phyloP scores from a whole-genome alignment of 2,113 vertebrate genomes.

The Syngnathus scovelli region DNA sequence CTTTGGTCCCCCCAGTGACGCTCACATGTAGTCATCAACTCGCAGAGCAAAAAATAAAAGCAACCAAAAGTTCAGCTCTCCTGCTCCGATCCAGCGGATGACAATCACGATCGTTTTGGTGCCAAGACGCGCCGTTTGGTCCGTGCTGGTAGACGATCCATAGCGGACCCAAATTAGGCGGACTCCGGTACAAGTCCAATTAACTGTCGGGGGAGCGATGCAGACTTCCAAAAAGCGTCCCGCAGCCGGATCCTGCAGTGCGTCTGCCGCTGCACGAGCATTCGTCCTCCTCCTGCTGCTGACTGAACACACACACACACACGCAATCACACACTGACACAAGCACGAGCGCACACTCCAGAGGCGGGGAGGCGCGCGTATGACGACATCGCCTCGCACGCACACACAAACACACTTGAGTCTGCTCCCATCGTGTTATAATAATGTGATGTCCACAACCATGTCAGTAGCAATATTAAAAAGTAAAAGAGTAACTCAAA shows the following conservation, averaged over 20 bases:
- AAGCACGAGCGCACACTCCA: neutral
- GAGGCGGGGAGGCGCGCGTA: constrained; percentile 40
- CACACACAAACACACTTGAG: constrained; percentile 2
- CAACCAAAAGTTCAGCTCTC: constrained; percentile 1
- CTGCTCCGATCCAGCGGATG: constrained; percentile 19
- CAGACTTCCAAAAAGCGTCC: neutral
- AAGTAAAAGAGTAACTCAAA: no score
- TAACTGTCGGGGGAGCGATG: neutral
- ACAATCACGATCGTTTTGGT: constrained; percentile 50
- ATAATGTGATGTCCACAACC: no score
- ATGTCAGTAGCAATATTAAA: no score
- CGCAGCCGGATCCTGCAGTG: constrained; percentile 25
- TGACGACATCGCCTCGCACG: constrained; percentile 22
- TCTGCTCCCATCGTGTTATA: no score
- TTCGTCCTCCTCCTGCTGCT: constrained; percentile 27
- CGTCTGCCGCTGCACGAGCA: constrained; percentile 28
- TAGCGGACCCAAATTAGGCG: constrained; percentile 18
- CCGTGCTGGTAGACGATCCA: constrained; percentile 48
- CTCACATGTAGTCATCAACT: constrained; percentile 37
- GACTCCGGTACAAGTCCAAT: neutral
- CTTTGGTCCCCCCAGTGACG: constrained; percentile 42
- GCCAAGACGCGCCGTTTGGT: constrained; percentile 32
- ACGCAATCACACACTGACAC: neutral
- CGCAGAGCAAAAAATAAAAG: constrained; percentile 6
- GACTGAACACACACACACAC: constrained; percentile 16